Evolutionary conservation across 2,888 invertebrate genomes (phyloP).

Genomic region (Disparrhopalites patrizii): DNA sequence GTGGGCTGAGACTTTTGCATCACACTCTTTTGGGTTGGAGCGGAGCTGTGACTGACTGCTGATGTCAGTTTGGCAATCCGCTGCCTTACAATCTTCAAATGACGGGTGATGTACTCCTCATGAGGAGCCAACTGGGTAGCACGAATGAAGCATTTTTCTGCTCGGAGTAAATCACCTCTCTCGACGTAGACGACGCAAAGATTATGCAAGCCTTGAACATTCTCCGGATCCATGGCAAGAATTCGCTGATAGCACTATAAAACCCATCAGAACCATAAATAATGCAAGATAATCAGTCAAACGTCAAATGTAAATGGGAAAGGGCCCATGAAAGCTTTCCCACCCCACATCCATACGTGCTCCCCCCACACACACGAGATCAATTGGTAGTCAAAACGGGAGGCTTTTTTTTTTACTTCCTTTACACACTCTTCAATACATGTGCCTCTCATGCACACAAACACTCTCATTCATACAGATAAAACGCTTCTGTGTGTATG

Average conservation of each 20-base stretch:
- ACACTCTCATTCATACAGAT: too few relatives aligned
- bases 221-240: slow-evolving; percentile 77
- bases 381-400: too few relatives aligned
- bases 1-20: slow-evolving; percentile 22
- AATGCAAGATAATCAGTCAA: slow-evolving; percentile 24
- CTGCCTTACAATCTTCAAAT: slow-evolving; percentile 80
- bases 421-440: too few relatives aligned
- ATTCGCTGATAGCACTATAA: slow-evolving; percentile 84
- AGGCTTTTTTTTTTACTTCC: too few relatives aligned
- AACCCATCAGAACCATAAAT: slow-evolving; percentile 17
- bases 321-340: neutral
- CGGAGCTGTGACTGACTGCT: slow-evolving; percentile 29
- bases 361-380: neutral
- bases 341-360: neutral
- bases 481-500: too few relatives aligned
- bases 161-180: slow-evolving; percentile 75
- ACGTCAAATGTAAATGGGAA: slow-evolving; percentile 5
- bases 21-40: slow-evolving; percentile 21
- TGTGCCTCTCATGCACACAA: too few relatives aligned
- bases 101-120: slow-evolving; percentile 86
- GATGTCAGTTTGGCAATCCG: slow-evolving; percentile 54
- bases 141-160: slow-evolving; percentile 76
- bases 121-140: slow-evolving; percentile 78
- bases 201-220: slow-evolving; percentile 92
- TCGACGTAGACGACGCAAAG: slow-evolving; percentile 94